Conservation (phyloP, 2,113 vertebrate species). For the Ranitomeya imitator region DNA sequence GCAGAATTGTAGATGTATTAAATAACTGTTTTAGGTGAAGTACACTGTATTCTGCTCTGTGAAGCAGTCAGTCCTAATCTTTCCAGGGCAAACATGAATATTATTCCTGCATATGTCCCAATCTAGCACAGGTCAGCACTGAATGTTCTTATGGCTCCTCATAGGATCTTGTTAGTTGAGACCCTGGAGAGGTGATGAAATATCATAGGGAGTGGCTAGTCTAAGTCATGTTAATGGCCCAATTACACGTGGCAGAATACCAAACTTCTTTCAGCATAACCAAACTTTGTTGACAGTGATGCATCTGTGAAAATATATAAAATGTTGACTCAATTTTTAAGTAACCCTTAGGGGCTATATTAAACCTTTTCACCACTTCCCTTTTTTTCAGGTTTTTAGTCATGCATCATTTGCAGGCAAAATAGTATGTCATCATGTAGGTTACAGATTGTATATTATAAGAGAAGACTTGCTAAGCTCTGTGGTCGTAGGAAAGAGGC, state of each 20-base stretch:
- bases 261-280: not conserved
- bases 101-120: not conserved
- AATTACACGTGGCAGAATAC: not conserved
- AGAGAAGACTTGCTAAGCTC: too few species aligned
- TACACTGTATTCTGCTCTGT: not conserved
- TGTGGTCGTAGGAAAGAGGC: too few species aligned
- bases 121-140: not conserved
- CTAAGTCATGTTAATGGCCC: not conserved
- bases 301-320: conserved; percentile 18
- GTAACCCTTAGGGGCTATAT: not conserved
- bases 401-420: not conserved
- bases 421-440: not conserved
- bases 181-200: not conserved
- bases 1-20: not conserved
- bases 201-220: not conserved
- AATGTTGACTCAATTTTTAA: not conserved
- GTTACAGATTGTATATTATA: not conserved
- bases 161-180: not conserved
- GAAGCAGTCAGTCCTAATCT: not conserved
- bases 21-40: not conserved
- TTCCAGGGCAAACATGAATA: not conserved
- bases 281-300: not conserved
- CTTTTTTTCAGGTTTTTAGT: not conserved
- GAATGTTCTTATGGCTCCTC: not conserved
- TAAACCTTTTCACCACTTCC: not conserved